A percentile compares a stretch with the other conserved stretches of the same genome.
phyloP scores from a whole-genome alignment of 92 coral and sea anemone genomes.

The Epizoanthus ramosus region DNA sequence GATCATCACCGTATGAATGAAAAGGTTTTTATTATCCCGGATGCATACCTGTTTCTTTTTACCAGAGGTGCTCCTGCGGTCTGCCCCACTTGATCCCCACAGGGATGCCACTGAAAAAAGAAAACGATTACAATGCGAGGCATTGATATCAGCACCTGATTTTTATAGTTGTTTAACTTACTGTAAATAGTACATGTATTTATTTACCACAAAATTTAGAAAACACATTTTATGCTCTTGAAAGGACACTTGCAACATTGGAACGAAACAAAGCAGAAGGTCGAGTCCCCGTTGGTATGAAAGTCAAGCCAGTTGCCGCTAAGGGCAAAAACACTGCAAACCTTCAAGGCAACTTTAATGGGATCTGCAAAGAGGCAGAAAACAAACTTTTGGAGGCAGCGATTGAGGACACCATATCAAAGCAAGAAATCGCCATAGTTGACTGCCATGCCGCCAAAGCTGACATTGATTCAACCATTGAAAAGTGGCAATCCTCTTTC shows the following conservation, averaged over 20 bases:
- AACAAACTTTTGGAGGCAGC: slow-evolving; percentile 13
- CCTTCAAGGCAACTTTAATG: neutral
- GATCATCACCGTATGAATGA: too few species aligned
- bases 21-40: neutral
- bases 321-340: neutral
- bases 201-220: too few species aligned
- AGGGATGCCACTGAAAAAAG: slow-evolving; percentile 9
- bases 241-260: neutral
- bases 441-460: slow-evolving; percentile 21
- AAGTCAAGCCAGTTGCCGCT: neutral
- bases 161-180: too few species aligned
- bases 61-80: slow-evolving; percentile 11
- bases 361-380: neutral
- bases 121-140: too few species aligned
- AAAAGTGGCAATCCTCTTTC: neutral
- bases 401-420: neutral
- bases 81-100: slow-evolving; percentile 40
- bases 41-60: slow-evolving; percentile 36
- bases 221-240: neutral
- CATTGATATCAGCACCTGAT: too few species aligned
- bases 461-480: neutral
- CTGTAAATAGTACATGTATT: too few species aligned
- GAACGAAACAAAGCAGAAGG: neutral
- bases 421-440: neutral
- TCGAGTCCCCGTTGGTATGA: neutral